Conservation (phyloP, 2,888 invertebrate genomes). For the Drosophila fungiperda region DNA sequence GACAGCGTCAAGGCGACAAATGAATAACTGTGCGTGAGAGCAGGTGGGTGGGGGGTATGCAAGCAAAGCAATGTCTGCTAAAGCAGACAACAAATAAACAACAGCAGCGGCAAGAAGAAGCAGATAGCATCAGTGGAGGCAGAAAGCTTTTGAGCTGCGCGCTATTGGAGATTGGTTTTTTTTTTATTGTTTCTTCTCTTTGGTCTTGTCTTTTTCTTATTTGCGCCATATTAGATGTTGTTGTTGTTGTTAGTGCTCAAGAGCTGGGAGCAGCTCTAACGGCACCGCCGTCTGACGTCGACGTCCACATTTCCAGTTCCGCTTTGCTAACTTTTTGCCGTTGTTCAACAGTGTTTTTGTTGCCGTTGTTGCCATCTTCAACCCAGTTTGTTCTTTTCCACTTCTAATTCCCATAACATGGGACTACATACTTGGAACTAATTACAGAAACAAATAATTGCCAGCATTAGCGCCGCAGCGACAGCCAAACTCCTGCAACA, state of each 20-base stretch:
- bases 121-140: constrained; percentile 11
- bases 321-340: constrained; percentile 78
- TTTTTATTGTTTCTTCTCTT: constrained; percentile 29
- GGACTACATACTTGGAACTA: constrained; percentile 57
- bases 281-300: constrained; percentile 53
- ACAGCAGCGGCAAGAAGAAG: constrained; percentile 29
- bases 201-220: constrained; percentile 36
- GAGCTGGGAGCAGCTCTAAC: constrained; percentile 72
- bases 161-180: constrained; percentile 41
- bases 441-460: constrained; percentile 69
- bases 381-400: constrained; percentile 57
- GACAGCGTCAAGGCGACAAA: constrained; percentile 56
- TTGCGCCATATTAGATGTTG: constrained; percentile 47
- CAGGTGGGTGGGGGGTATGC: constrained; percentile 32
- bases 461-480: constrained; percentile 47
- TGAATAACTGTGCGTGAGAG: constrained; percentile 33
- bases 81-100: constrained; percentile 45
- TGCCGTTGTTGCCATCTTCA: constrained; percentile 46
- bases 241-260: constrained; percentile 44
- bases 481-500: constrained; percentile 50
- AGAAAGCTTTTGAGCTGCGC: constrained; percentile 53
- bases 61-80: constrained; percentile 33
- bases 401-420: constrained; percentile 65
- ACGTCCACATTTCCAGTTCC: constrained; percentile 73
- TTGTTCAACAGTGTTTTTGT: constrained; percentile 58